Conservation (phyloP, 2,888 invertebrate species). For the Hylaea fasciaria region DNA sequence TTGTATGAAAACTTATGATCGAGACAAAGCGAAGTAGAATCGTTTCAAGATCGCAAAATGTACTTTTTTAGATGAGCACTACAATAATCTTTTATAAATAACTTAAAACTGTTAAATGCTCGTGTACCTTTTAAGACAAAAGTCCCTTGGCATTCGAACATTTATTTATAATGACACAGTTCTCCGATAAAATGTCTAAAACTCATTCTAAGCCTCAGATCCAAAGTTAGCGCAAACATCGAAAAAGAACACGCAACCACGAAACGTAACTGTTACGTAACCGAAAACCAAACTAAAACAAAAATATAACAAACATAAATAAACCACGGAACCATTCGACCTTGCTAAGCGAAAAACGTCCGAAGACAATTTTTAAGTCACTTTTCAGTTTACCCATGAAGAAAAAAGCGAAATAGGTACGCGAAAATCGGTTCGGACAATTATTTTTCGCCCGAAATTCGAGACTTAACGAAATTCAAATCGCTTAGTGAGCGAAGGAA, state of each 20-base stretch:
- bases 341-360: slow-evolving; percentile 54
- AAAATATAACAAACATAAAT: slow-evolving; percentile 52
- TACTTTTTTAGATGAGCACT: no score
- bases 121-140: no score
- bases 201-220: not conserved
- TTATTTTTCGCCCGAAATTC: slow-evolving; percentile 83
- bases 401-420: slow-evolving; percentile 59
- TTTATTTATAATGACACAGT: no score
- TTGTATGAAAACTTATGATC: no score
- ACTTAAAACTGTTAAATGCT: no score
- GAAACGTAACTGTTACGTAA: slow-evolving; percentile 22
- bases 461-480: slow-evolving; percentile 84
- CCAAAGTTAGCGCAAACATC: not conserved
- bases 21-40: no score
- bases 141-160: no score
- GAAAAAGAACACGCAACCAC: slow-evolving; percentile 35
- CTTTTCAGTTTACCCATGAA: slow-evolving; percentile 53
- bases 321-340: slow-evolving; percentile 53
- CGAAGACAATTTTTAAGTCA: slow-evolving; percentile 51
- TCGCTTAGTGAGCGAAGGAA: slow-evolving; percentile 81
- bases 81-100: no score
- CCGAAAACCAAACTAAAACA: slow-evolving; percentile 28
- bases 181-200: no score
- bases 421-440: slow-evolving; percentile 78
- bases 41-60: no score